These are phyloP conservation scores for Nematolebias whitei DNA, from an alignment of 2,113 vertebrate species.

Conservation along the genomic window DNA sequence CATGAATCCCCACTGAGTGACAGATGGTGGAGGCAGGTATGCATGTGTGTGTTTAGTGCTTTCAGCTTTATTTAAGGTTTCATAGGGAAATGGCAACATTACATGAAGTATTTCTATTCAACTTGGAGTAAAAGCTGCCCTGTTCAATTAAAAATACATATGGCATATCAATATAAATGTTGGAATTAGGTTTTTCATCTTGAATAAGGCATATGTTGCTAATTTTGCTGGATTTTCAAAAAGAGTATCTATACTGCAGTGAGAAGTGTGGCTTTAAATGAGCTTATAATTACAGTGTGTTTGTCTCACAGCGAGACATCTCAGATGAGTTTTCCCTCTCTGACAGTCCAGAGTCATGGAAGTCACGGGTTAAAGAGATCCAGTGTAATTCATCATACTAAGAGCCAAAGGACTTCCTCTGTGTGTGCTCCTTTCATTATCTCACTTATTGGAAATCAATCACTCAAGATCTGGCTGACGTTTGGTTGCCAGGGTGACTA, in stretches of 20 bases:
- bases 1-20: conserved; percentile 44
- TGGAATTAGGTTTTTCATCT: neutral
- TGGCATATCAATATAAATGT: neutral
- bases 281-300: conserved; percentile 11
- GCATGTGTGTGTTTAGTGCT: conserved; percentile 33
- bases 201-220: neutral
- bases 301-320: conserved; percentile 6
- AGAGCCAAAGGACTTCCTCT: conserved; percentile 17
- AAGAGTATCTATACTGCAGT: neutral
- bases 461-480: conserved; percentile 22
- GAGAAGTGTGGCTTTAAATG: neutral
- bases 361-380: conserved; percentile 30
- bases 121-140: neutral
- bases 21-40: conserved; percentile 61
- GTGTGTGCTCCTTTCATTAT: conserved; percentile 11
- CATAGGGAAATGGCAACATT: neutral
- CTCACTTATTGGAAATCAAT: conserved; percentile 42
- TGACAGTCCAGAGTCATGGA: neutral
- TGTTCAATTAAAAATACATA: neutral
- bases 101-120: neutral
- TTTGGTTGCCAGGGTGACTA: conserved; percentile 45
- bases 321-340: neutral
- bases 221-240: neutral
- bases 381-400: conserved; percentile 21
- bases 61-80: conserved; percentile 13